Conservation (phyloP, 2,888 invertebrate genomes). For the Drosophila percnosoma region DNA sequence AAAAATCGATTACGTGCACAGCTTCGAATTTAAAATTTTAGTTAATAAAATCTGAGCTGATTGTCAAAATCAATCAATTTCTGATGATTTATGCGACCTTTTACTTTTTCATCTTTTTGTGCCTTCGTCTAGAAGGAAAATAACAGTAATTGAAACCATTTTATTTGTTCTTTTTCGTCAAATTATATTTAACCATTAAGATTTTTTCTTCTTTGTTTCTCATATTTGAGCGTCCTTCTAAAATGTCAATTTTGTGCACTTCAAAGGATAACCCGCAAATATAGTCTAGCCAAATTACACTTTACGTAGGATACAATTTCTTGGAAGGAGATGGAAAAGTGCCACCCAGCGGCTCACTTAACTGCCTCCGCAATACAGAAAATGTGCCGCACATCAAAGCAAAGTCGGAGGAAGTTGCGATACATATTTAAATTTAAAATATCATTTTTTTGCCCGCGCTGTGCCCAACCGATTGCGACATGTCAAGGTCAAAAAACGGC, state of each 20-base stretch:
- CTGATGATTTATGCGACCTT: not conserved
- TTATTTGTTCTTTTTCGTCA: not conserved
- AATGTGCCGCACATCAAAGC: conserved; percentile 52
- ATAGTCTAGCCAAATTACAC: conserved; percentile 42
- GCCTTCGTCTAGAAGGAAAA: not conserved
- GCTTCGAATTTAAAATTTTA: not conserved
- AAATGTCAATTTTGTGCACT: conserved; percentile 45
- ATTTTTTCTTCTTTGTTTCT: not conserved
- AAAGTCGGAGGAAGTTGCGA: conserved; percentile 16
- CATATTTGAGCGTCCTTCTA: conserved; percentile 24
- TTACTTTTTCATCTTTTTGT: not conserved
- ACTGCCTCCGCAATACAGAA: conserved; percentile 4
- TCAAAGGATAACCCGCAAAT: conserved; percentile 40
- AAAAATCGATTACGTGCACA: too few species aligned
- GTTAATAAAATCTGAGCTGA: not conserved
- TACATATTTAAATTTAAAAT: conserved; percentile 40
- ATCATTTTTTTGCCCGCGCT: conserved; percentile 26
- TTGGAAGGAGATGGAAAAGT: conserved; percentile 13
- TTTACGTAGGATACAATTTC: conserved; percentile 37
- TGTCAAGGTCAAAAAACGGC: conserved; percentile 48
- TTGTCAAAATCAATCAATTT: not conserved
- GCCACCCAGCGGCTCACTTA: not conserved
- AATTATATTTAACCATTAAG: conserved; percentile 6
- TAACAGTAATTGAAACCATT: not conserved
- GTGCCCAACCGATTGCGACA: conserved; percentile 32